A percentile compares a stretch with the other conserved stretches of the same genome.
phyloP scores from a whole-genome alignment of 1,140 invertebrate species.

The Neodiprion pinetum region DNA sequence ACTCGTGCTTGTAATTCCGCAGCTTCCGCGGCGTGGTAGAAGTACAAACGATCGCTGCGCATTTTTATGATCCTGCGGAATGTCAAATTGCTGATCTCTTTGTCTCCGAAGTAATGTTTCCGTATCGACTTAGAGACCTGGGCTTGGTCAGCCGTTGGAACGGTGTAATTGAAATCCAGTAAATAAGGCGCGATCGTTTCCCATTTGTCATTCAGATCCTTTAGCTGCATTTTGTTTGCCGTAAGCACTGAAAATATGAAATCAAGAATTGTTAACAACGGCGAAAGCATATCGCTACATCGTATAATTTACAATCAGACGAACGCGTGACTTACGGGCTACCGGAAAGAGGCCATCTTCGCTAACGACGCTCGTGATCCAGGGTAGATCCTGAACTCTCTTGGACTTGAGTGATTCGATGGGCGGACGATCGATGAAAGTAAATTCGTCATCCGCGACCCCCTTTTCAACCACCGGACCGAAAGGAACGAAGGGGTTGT shows the following conservation, averaged over 20 bases:
- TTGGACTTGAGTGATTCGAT: slow-evolving; percentile 59
- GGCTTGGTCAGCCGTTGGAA: slow-evolving; percentile 54
- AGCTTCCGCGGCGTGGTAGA: slow-evolving; percentile 63
- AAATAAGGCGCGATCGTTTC: slow-evolving; percentile 64
- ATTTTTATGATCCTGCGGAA: slow-evolving; percentile 52
- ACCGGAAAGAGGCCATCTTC: slow-evolving; percentile 64
- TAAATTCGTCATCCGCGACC: slow-evolving; percentile 32
- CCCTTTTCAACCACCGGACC: slow-evolving; percentile 62
- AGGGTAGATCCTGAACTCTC: slow-evolving; percentile 57
- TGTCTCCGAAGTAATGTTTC: slow-evolving; percentile 61
- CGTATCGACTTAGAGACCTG: slow-evolving; percentile 63
- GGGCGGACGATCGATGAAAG: slow-evolving; percentile 64
- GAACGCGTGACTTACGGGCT: no score
- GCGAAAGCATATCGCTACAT: no score
- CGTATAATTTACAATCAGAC: no score
- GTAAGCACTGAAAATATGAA: slow-evolving; percentile 57
- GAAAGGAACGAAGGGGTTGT: slow-evolving; percentile 60
- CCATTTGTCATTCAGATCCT: slow-evolving; percentile 66
- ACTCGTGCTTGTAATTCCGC: slow-evolving; percentile 63
- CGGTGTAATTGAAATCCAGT: slow-evolving; percentile 69
- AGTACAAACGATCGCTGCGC: slow-evolving; percentile 67
- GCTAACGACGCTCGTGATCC: slow-evolving; percentile 47
- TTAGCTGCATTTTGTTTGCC: slow-evolving; percentile 50
- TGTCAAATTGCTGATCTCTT: slow-evolving; percentile 52
- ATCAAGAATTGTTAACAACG: no score